Conservation (phyloP, 2,113 vertebrate species). For the Globicephala melas region DNA sequence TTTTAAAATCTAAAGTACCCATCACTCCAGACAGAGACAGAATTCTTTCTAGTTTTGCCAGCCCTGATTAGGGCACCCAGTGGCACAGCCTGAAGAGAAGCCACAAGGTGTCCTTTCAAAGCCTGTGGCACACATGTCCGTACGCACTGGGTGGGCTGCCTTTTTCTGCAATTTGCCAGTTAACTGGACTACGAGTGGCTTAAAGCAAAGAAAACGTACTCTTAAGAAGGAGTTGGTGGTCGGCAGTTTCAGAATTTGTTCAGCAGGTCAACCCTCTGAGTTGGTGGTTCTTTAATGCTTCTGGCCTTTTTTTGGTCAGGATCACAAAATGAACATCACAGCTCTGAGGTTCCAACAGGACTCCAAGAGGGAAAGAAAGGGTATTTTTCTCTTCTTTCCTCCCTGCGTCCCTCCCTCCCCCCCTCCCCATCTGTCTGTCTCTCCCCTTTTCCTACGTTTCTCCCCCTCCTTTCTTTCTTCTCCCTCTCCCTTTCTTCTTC, state of each 20-base stretch:
- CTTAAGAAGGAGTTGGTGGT: not conserved
- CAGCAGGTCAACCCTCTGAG: not conserved
- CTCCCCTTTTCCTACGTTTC: too few species aligned
- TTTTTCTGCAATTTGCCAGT: not conserved
- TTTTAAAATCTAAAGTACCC: not conserved
- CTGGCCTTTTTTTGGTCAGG: not conserved
- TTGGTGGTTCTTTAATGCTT: not conserved
- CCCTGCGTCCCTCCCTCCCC: rapidly evolving
- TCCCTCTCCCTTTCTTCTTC: not conserved
- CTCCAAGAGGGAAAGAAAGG: not conserved
- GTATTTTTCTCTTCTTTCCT: not conserved
- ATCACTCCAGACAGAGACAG: not conserved
- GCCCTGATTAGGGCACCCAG: not conserved
- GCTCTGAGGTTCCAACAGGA: not conserved
- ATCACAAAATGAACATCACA: not conserved
- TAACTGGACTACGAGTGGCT: not conserved
- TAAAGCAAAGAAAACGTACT: not conserved
- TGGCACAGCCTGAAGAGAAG: not conserved
- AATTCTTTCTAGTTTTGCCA: not conserved
- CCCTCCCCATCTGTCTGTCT: too few species aligned
- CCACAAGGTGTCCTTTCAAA: not conserved
- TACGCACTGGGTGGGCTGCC: rapidly evolving
- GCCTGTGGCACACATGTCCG: not conserved
- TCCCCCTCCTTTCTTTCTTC: not conserved
- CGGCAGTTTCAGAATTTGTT: not conserved